Conservation (phyloP, 2,113 vertebrate species). For the Garra rufa region DNA sequence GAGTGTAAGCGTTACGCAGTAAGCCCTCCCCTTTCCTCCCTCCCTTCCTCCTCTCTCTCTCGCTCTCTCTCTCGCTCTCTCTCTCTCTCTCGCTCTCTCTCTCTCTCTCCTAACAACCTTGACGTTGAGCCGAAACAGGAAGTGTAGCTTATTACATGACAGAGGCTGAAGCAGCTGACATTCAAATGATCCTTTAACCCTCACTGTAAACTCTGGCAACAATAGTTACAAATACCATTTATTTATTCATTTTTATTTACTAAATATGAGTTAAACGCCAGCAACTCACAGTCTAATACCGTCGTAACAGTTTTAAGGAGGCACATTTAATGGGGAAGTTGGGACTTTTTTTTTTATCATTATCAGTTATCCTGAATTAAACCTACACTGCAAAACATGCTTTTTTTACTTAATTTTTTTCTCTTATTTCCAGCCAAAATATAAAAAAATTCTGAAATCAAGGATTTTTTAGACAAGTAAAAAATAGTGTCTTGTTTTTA, state of each 20-base stretch:
- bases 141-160: conserved; percentile 24
- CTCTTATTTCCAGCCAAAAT: too few relatives aligned
- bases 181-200: conserved; percentile 5
- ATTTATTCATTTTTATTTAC: neutral
- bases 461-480: too few relatives aligned
- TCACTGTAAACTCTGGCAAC: neutral
- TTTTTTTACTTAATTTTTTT: too few relatives aligned
- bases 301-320: neutral
- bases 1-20: neutral
- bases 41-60: conserved; percentile 10
- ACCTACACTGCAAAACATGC: too few relatives aligned
- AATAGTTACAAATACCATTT: neutral
- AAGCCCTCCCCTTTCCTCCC: conserved; percentile 4
- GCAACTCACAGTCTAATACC: neutral
- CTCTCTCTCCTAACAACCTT: conserved; percentile 24
- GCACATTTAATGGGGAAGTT: neutral
- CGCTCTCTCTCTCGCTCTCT: conserved; percentile 51
- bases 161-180: neutral
- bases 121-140: conserved; percentile 33
- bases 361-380: too few relatives aligned
- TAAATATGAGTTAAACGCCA: neutral
- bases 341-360: too few relatives aligned
- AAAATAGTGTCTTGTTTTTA: too few relatives aligned
- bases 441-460: too few relatives aligned
- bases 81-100: conserved; percentile 10